phyloP scores from a whole-genome alignment of 2,888 invertebrate genomes.

The Pammene fasciana region DNA sequence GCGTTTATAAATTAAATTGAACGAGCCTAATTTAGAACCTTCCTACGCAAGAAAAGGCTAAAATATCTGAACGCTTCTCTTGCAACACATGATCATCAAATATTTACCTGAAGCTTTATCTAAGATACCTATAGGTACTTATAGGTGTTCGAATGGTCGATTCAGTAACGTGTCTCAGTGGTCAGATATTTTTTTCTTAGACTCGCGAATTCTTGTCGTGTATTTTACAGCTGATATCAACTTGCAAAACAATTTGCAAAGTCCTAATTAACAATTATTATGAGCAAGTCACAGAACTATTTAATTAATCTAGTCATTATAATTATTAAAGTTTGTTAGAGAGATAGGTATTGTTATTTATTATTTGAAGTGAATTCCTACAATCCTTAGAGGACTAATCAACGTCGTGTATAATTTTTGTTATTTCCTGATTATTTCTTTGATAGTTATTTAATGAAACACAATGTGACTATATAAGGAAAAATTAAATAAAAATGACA shows the following conservation, averaged over 20 bases:
- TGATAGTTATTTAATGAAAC: constrained; percentile 71
- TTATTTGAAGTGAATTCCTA: constrained; percentile 73
- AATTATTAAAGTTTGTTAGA: constrained; percentile 74
- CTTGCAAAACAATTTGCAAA: constrained; percentile 72
- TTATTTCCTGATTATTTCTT: constrained; percentile 63
- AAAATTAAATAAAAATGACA: constrained; percentile 49
- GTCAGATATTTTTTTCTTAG: constrained; percentile 35
- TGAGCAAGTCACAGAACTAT: constrained; percentile 67
- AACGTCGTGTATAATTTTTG: constrained; percentile 51
- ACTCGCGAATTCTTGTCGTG: constrained; percentile 1
- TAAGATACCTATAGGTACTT: too few relatives aligned
- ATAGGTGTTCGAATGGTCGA: constrained; percentile 1
- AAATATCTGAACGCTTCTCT: constrained; percentile 35
- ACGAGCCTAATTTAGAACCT: neutral
- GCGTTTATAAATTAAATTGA: constrained; percentile 63
- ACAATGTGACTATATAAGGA: constrained; percentile 72
- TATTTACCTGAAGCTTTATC: too few relatives aligned
- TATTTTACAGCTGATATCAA: constrained; percentile 46
- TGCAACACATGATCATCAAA: constrained; percentile 11
- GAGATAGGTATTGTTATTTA: constrained; percentile 64
- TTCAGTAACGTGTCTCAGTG: constrained; percentile 34
- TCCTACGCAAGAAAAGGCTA: neutral
- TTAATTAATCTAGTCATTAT: constrained; percentile 78
- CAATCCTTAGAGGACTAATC: constrained; percentile 66
- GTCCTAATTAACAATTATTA: constrained; percentile 73